Conservation (phyloP, 2,888 invertebrate genomes). For the Augochlorella aurata region DNA sequence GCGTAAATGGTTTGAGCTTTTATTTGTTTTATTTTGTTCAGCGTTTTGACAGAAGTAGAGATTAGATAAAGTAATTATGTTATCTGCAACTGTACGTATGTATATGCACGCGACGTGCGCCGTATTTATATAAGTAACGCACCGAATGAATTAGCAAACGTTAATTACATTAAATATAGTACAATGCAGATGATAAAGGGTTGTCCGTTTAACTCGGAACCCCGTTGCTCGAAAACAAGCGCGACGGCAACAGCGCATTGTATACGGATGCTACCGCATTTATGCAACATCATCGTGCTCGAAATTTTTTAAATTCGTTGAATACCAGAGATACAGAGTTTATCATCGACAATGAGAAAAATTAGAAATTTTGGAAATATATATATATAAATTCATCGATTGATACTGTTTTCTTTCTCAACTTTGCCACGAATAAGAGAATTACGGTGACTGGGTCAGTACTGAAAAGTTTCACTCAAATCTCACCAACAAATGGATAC, state of each 20-base stretch:
- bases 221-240: not conserved
- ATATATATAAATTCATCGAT: not conserved
- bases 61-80: slow-evolving; percentile 55
- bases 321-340: not conserved
- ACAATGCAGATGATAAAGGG: not conserved
- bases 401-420: not conserved
- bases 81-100: slow-evolving; percentile 40
- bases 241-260: not conserved
- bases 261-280: not conserved
- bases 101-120: not conserved
- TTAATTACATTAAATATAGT: not conserved
- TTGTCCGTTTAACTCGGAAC: not conserved
- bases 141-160: not conserved
- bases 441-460: not conserved
- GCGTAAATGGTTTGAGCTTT: not conserved
- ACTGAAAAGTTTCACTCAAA: slow-evolving; percentile 6
- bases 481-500: not conserved
- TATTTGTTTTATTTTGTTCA: slow-evolving; percentile 1
- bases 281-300: not conserved
- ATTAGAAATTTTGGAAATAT: no score
- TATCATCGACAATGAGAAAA: not conserved
- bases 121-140: slow-evolving; percentile 1
- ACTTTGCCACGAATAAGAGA: not conserved
- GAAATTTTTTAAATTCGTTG: not conserved
- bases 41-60: slow-evolving; percentile 14